Evolutionary conservation across 2,888 invertebrate genomes (phyloP).

Genomic region (Phanerotoma sp.): DNA sequence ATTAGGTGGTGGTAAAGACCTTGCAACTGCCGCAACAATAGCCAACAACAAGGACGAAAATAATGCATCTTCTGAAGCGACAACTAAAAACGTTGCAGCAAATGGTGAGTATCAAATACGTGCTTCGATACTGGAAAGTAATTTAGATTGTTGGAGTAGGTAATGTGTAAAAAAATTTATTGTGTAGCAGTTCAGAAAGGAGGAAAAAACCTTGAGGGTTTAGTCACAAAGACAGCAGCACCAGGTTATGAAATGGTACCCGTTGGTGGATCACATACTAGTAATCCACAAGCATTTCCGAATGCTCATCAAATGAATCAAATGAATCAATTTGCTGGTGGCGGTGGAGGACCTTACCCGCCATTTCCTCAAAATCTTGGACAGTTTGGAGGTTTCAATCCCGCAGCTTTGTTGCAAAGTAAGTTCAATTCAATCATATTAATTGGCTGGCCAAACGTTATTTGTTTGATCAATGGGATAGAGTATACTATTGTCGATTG

Average conservation of each 20-base stretch:
- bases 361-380: constrained; percentile 49
- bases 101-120: constrained; percentile 45
- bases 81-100: constrained; percentile 43
- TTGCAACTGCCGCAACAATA: constrained; percentile 76
- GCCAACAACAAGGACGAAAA: constrained; percentile 63
- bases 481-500: constrained; percentile 15
- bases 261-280: constrained; percentile 56
- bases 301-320: constrained; percentile 55
- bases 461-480: background rate
- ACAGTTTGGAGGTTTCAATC: constrained; percentile 63
- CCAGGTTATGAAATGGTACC: constrained; percentile 64
- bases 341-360: constrained; percentile 36
- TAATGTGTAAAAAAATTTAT: constrained; percentile 8
- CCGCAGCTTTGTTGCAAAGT: constrained; percentile 83
- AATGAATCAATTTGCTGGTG: constrained; percentile 49
- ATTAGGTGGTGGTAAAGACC: constrained; percentile 81
- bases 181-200: constrained; percentile 47
- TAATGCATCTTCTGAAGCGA: constrained; percentile 35
- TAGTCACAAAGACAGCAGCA: constrained; percentile 58
- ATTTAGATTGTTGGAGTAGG: no score
- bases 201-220: constrained; percentile 57
- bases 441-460: background rate
- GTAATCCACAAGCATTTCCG: constrained; percentile 45
- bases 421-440: constrained; percentile 55
- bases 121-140: no score